A percentile compares a stretch with the other conserved stretches of the same genome.
Conservation (phyloP, 2,888 invertebrate genomes). For the Anthrax anthrax region DNA sequence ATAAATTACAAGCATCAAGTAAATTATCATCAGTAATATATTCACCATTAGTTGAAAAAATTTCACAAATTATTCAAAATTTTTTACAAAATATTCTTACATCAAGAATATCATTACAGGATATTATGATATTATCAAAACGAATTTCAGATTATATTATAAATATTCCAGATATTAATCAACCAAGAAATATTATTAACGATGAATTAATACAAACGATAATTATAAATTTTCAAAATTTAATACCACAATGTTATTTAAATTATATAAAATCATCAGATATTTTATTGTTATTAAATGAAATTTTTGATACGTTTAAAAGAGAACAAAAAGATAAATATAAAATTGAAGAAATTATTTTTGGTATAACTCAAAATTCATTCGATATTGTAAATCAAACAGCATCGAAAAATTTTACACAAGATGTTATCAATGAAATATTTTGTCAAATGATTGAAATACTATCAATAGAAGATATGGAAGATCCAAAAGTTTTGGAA, state of each 20-base stretch:
- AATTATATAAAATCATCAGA: conserved; percentile 22
- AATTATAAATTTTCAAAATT: conserved; percentile 22
- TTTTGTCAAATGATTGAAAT: conserved; percentile 10
- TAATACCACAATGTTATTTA: conserved; percentile 28
- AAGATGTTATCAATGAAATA: conserved; percentile 9
- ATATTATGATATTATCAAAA: conserved; percentile 23
- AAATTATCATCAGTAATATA: conserved; percentile 16
- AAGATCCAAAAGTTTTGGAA: conserved; percentile 1
- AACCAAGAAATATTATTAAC: conserved; percentile 8
- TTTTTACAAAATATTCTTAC: conserved; percentile 22
- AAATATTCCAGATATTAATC: not conserved
- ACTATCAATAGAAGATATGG: conserved; percentile 9
- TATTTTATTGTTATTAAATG: conserved; percentile 23
- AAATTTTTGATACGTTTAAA: conserved; percentile 24
- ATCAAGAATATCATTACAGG: conserved; percentile 18
- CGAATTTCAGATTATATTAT: conserved; percentile 24
- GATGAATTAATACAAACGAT: conserved; percentile 26
- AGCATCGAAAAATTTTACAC: conserved; percentile 5
- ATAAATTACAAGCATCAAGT: conserved; percentile 13
- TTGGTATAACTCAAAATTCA: conserved; percentile 8
- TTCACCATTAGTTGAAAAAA: conserved; percentile 17
- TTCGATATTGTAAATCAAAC: conserved; percentile 3
- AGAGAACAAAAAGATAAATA: conserved; percentile 23
- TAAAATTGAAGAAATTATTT: conserved; percentile 20
- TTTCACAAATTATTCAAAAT: conserved; percentile 25